These are phyloP conservation scores for Saguinus midas DNA, from an alignment of 2,113 vertebrate species.

Conservation along the genomic window DNA sequence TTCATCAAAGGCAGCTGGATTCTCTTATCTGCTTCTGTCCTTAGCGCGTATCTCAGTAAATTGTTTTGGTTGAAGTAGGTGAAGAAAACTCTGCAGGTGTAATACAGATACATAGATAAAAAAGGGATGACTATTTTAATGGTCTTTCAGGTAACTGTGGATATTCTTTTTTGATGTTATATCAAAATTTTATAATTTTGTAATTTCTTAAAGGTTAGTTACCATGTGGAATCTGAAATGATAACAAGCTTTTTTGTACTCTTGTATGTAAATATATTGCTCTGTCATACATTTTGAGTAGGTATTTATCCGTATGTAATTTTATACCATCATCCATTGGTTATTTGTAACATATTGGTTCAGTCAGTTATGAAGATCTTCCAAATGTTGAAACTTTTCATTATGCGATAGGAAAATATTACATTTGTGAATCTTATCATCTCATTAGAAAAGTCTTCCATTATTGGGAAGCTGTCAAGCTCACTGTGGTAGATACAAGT, in stretches of 20 bases:
- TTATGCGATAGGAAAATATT: neutral
- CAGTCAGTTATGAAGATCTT: neutral
- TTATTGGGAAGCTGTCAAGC: constrained; percentile 44
- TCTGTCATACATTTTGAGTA: neutral
- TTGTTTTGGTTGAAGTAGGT: neutral
- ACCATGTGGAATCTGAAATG: neutral
- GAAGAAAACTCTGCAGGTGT: neutral
- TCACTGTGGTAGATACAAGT: neutral
- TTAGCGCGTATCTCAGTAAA: neutral
- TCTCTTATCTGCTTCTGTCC: neutral
- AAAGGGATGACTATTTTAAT: neutral
- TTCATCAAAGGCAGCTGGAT: neutral
- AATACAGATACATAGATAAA: neutral
- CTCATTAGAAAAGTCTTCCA: constrained; percentile 1
- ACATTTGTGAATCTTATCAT: neutral
- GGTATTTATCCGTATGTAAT: neutral
- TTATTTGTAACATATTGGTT: constrained; percentile 25
- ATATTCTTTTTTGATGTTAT: neutral
- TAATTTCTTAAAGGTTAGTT: constrained; percentile 22
- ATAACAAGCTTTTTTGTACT: neutral
- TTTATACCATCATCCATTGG: neutral
- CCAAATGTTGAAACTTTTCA: constrained; percentile 47
- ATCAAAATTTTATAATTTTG: neutral
- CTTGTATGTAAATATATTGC: neutral
- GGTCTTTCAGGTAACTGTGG: neutral